Percentiles rank a stretch among this genome's conserved stretches.
Evolutionary conservation across 2,113 vertebrate species (phyloP).

Genomic region (Nettapus auritus): DNA sequence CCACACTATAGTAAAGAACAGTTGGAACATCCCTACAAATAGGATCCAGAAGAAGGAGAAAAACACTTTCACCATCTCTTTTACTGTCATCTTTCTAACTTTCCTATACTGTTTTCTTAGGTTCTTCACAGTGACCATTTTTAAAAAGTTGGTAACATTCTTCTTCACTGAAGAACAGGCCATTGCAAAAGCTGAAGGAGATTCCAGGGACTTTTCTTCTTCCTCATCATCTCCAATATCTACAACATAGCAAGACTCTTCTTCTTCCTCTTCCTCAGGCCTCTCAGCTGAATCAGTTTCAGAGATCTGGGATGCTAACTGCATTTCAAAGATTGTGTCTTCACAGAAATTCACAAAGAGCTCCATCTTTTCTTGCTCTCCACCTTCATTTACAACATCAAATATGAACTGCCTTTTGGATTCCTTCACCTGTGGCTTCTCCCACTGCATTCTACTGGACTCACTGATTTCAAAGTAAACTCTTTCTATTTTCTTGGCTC

Average conservation of each 20-base stretch:
- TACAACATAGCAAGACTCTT: constrained; percentile 72
- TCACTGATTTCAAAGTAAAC: constrained; percentile 99
- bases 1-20: constrained; percentile 87
- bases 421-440: constrained; percentile 98
- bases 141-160: constrained; percentile 81
- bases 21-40: constrained; percentile 85
- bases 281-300: constrained; percentile 89
- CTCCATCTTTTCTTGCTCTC: constrained; percentile 99
- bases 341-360: constrained; percentile 99
- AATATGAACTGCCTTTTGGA: constrained; percentile 98
- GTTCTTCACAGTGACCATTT: constrained; percentile 88
- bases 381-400: constrained; percentile 98
- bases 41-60: constrained; percentile 94
- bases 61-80: constrained; percentile 88
- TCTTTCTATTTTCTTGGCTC: constrained; percentile 95
- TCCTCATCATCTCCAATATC: constrained; percentile 85
- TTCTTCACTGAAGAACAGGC: constrained; percentile 88
- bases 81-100: constrained; percentile 90
- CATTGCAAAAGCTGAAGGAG: constrained; percentile 89
- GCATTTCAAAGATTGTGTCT: constrained; percentile 99
- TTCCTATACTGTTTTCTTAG: constrained; percentile 87
- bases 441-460: constrained; percentile 96
- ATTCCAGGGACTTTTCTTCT: constrained; percentile 81
- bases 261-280: constrained; percentile 82
- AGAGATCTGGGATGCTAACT: constrained; percentile 95